These are phyloP conservation scores for Buphagus erythrorhynchus DNA, from an alignment of 2,797 vertebrate genomes.

Conservation along the genomic window DNA sequence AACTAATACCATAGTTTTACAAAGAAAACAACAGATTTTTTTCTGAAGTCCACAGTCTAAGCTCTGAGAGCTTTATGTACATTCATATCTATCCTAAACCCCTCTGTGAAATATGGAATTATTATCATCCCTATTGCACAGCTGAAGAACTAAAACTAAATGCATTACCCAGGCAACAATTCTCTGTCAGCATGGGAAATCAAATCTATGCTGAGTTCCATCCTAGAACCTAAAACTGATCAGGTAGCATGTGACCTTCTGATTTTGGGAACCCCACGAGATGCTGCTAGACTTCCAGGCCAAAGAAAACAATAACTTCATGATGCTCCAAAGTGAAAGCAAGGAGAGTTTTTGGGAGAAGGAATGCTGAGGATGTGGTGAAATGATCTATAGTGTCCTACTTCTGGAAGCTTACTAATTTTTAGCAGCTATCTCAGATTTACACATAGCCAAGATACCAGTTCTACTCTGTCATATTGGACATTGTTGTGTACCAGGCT, in stretches of 20 bases:
- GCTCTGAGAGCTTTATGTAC: background rate
- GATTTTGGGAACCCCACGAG: background rate
- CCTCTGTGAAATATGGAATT: background rate
- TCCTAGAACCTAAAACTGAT: background rate
- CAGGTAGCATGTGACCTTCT: background rate
- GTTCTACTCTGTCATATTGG: background rate
- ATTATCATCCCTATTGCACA: background rate
- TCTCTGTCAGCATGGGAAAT: background rate
- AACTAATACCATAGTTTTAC: background rate
- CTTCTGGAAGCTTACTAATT: background rate
- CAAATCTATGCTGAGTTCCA: background rate
- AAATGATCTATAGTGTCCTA: background rate
- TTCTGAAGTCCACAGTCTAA: background rate
- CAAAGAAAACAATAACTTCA: background rate
- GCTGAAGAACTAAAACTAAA: background rate
- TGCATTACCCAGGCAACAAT: background rate
- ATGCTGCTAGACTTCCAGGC: background rate
- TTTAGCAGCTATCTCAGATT: background rate
- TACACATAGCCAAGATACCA: background rate
- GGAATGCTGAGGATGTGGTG: background rate
- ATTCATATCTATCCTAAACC: background rate
- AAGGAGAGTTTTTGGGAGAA: background rate
- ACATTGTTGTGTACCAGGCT: background rate
- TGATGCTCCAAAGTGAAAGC: background rate
- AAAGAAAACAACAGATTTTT: background rate